Evolutionary conservation across 2,888 invertebrate genomes (phyloP).

Genomic region (Arrhopalites spinosus): DNA sequence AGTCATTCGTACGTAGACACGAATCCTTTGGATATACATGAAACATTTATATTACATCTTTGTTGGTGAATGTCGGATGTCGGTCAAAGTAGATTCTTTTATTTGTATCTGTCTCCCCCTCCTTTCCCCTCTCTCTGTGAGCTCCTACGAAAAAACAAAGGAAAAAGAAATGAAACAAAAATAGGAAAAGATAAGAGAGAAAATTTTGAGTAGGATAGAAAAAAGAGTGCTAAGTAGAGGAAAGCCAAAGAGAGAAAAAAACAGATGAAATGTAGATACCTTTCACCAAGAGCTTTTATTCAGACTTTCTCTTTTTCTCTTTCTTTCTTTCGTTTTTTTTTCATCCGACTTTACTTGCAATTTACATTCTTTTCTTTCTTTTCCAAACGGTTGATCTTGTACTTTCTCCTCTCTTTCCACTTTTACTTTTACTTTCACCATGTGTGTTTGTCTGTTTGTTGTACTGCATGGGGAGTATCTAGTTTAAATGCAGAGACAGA

Average conservation of each 20-base stretch:
- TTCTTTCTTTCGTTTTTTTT: neutral
- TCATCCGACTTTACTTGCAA: neutral
- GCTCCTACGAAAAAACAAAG: neutral
- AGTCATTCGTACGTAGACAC: neutral
- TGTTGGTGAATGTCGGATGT: neutral
- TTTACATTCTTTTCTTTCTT: constrained; percentile 16
- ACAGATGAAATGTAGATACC: constrained; percentile 31
- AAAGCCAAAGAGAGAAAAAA: constrained; percentile 15
- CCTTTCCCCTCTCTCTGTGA: neutral
- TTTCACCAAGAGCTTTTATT: constrained; percentile 7
- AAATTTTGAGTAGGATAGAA: neutral
- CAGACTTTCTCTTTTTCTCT: neutral
- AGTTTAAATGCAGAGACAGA: neutral
- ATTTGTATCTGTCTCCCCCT: too few relatives aligned
- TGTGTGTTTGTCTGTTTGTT: neutral
- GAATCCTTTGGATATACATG: too few relatives aligned
- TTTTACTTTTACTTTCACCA: too few relatives aligned
- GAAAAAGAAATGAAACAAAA: neutral
- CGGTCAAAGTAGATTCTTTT: neutral
- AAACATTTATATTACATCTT: neutral
- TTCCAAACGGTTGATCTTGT: neutral
- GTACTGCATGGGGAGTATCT: neutral
- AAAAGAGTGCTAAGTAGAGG: constrained; percentile 28
- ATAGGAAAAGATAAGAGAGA: neutral
- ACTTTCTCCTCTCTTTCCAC: too few relatives aligned